A percentile compares a stretch with the other conserved stretches of the same genome.
Conservation (phyloP, 2,888 invertebrate species). For the Caenorhabditis uteleia region DNA sequence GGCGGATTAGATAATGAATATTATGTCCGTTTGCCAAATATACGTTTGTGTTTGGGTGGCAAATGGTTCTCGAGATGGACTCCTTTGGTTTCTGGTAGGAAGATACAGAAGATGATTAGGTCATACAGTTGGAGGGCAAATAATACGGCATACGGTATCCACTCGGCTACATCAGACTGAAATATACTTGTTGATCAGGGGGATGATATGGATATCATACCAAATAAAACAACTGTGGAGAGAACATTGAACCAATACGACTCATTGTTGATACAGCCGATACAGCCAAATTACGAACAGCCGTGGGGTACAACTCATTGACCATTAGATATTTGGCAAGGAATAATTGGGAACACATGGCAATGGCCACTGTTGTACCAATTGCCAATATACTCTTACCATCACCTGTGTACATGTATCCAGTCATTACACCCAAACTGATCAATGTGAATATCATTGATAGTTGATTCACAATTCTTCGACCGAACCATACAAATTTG, state of each 20-base stretch:
- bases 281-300: constrained; percentile 58
- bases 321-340: constrained; percentile 45
- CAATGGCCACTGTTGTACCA: constrained; percentile 42
- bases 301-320: constrained; percentile 56
- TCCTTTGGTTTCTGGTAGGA: constrained; percentile 43
- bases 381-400: constrained; percentile 23
- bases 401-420: constrained; percentile 15
- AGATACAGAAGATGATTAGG: constrained; percentile 15
- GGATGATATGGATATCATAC: constrained; percentile 7
- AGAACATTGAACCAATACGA: constrained; percentile 54
- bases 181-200: not conserved
- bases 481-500: constrained; percentile 41
- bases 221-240: constrained; percentile 60
- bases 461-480: constrained; percentile 44
- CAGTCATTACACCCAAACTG: constrained; percentile 11
- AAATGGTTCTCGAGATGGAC: constrained; percentile 34
- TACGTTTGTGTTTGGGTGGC: constrained; percentile 38
- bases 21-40: constrained; percentile 27
- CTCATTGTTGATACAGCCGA: constrained; percentile 50
- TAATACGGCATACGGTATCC: constrained; percentile 29
- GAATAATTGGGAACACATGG: constrained; percentile 49
- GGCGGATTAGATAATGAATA: not conserved
- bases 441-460: constrained; percentile 38
- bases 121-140: constrained; percentile 23
- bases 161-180: constrained; percentile 29